phyloP scores from a whole-genome alignment of 2,113 vertebrate genomes.

The Theristicus caerulescens region DNA sequence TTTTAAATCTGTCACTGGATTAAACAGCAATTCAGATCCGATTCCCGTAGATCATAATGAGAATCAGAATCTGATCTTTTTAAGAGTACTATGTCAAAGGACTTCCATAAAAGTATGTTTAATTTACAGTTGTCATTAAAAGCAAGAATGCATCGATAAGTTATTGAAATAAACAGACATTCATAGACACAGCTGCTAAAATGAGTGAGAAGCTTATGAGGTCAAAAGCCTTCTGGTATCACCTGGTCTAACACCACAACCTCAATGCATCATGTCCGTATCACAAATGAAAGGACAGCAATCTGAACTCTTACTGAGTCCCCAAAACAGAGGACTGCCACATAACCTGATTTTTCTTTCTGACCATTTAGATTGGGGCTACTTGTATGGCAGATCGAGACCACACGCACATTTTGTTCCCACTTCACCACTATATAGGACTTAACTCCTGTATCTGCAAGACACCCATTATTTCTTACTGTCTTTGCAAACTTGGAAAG shows the following conservation, averaged over 20 bases:
- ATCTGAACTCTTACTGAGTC: neutral
- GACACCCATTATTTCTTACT: neutral
- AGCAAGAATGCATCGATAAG: neutral
- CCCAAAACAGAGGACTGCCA: neutral
- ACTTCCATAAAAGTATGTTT: neutral
- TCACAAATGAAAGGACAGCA: neutral
- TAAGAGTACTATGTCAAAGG: neutral
- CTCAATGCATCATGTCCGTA: neutral
- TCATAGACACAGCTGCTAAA: neutral
- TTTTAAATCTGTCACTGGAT: neutral
- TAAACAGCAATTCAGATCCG: neutral
- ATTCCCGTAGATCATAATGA: neutral
- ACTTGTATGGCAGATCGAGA: neutral
- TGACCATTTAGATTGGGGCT: neutral
- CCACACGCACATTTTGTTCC: neutral
- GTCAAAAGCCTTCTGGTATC: neutral
- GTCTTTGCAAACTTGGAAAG: neutral
- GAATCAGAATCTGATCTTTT: neutral
- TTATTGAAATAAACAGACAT: neutral
- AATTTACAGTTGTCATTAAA: neutral
- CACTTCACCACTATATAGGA: neutral
- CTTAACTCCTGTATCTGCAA: neutral
- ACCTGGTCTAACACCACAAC: neutral
- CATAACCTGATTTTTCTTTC: neutral
- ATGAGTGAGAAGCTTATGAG: neutral